Evolutionary conservation across 2,113 vertebrate species (phyloP).

Genomic region (Seriola quinqueradiata): DNA sequence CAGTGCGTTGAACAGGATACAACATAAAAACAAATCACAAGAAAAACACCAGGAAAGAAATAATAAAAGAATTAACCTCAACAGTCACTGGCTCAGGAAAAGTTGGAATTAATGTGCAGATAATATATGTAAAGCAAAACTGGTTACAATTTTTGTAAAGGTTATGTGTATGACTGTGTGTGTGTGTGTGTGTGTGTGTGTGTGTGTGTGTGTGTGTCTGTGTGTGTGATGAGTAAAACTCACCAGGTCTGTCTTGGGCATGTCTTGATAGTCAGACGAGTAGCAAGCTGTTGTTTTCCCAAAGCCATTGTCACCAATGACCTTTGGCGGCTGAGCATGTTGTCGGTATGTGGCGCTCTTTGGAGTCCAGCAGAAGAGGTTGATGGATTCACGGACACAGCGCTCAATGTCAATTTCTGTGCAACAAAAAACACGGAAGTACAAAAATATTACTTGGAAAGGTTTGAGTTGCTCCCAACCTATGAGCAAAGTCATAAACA

Average conservation of each 20-base stretch:
- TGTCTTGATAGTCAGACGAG: constrained; percentile 90
- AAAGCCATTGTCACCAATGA: constrained; percentile 71
- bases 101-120: not conserved
- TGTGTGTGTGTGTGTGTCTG: no score
- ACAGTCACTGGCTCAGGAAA: not conserved
- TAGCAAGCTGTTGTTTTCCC: constrained; percentile 83
- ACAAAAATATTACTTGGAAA: not conserved
- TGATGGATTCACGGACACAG: constrained; percentile 97
- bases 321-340: constrained; percentile 90
- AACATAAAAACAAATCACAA: not conserved
- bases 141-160: no score
- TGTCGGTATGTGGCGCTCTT: constrained; percentile 96
- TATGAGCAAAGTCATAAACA: not conserved
- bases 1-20: no score
- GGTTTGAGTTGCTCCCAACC: not conserved
- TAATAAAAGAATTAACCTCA: not conserved
- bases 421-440: not conserved
- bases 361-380: constrained; percentile 95
- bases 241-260: constrained; percentile 91
- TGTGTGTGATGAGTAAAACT: constrained; percentile 62
- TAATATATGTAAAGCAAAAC: not conserved
- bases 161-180: not conserved
- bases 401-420: constrained; percentile 96
- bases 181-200: no score
- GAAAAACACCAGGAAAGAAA: not conserved